Base-by-base conservation (phyloP, 2,888 invertebrate genomes). In the Sacculina carcini region DNA sequence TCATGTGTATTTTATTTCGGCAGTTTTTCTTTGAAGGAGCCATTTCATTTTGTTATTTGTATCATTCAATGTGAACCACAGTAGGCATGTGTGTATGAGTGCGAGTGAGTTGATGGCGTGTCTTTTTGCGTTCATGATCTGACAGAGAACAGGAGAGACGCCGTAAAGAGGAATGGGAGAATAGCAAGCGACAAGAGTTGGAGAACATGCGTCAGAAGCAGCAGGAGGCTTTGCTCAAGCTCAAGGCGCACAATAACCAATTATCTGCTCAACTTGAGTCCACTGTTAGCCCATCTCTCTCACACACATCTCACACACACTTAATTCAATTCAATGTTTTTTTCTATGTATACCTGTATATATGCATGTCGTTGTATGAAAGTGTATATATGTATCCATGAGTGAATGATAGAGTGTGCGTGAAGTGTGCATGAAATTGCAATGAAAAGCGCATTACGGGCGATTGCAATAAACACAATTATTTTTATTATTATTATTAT, bases 141-240 rank as follows among this genome's bases (percentile, higher is more conserved):
- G 61, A 58, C 55, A 75, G 78, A 63, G 92, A 94, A 69, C 79
- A 90, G 77, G 90, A 96, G 62, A 72, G 90, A 48, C 92, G 92
- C 61, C 74, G 94, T 47, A 89, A 92, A 62, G 69, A 85, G 51
- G 96, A 98, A 65, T 89, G 90, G 85, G 94, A 96, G 66, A 84
- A 84, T 61, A 87, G 90, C 62, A 76, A 85, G 56, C 75, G 77
- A 24, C 77, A 81, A 48, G 92, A 94, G 63, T 70, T 96, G 56
- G 81, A 89, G 66, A 73, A 80, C 14, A 78, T 85, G 62, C 72
- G 85, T 10, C 80, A 85, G 48, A 77, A 81, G 57, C 84, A 87
- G 63, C 83, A 87, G 63, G 79, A 81, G 61, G 77, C 77, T 59
- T 79, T 90, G 0, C 66, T 85, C 0, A 78, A 79, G 60, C 70